Evolutionary conservation across 1,140 invertebrate genomes (phyloP).

Genomic region (Meloidogyne hapla): DNA sequence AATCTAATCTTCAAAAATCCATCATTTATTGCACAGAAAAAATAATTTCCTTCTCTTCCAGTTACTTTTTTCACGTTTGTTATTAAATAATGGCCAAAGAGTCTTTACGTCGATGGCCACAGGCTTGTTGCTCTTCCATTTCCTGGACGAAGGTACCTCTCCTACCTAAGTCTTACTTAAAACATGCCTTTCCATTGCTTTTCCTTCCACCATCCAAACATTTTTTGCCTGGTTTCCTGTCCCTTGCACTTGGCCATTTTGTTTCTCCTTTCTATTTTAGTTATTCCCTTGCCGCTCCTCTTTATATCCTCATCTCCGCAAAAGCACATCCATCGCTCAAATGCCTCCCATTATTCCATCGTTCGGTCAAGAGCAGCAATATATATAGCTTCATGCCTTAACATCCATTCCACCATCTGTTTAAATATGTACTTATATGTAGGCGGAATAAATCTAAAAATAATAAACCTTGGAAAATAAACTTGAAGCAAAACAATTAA

Average conservation of each 20-base stretch:
- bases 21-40: no score
- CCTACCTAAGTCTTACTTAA: not conserved
- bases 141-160: not conserved
- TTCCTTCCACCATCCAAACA: not conserved
- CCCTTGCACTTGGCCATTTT: not conserved
- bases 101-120: not conserved
- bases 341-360: not conserved
- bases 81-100: not conserved
- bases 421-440: not conserved
- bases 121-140: not conserved
- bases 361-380: not conserved
- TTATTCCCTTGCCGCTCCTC: not conserved
- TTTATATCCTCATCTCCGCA: not conserved
- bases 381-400: not conserved
- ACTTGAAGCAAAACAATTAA: not conserved
- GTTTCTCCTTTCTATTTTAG: constrained; percentile 3
- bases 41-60: not conserved
- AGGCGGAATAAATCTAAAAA: not conserved
- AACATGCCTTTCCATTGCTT: not conserved
- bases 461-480: not conserved
- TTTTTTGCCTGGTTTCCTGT: constrained; percentile 3
- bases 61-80: not conserved
- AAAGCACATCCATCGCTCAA: not conserved
- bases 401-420: not conserved
- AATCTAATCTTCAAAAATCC: no score